Conservation (phyloP, 2,888 invertebrate genomes). For the Agrilus mali region DNA sequence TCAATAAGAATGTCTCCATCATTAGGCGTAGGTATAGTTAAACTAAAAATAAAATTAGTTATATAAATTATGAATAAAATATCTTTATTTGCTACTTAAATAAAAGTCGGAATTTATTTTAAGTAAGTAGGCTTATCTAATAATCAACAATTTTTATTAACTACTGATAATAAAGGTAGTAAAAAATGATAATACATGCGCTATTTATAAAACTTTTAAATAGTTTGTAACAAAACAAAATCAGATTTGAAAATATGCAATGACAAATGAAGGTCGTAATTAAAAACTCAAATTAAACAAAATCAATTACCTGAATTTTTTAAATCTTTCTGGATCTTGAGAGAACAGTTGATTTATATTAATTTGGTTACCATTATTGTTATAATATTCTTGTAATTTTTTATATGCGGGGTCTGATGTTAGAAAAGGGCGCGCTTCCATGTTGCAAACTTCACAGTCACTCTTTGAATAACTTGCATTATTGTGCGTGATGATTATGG, state of each 20-base stretch:
- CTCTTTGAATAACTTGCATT: too few species aligned
- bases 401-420: slow-evolving; percentile 58
- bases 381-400: slow-evolving; percentile 63
- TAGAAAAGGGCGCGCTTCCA: slow-evolving; percentile 42
- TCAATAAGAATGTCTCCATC: slow-evolving; percentile 90
- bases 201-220: neutral
- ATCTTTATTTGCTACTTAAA: too few species aligned
- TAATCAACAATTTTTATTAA: too few species aligned
- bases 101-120: too few species aligned
- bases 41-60: slow-evolving; percentile 37
- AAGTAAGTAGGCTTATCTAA: too few species aligned
- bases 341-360: slow-evolving; percentile 75
- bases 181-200: too few species aligned
- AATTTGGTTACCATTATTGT: slow-evolving; percentile 56
- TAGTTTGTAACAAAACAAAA: neutral
- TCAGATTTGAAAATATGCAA: slow-evolving; percentile 6
- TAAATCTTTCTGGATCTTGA: slow-evolving; percentile 68
- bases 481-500: neutral
- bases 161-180: neutral
- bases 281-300: slow-evolving; percentile 5
- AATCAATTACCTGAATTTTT: slow-evolving; percentile 70
- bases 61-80: neutral
- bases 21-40: slow-evolving; percentile 60
- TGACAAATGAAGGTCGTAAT: slow-evolving; percentile 15
- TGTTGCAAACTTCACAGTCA: slow-evolving; percentile 14